These are phyloP conservation scores for Tetramorium simillimum DNA, from an alignment of 1,140 invertebrate genomes.

Conservation along the genomic window DNA sequence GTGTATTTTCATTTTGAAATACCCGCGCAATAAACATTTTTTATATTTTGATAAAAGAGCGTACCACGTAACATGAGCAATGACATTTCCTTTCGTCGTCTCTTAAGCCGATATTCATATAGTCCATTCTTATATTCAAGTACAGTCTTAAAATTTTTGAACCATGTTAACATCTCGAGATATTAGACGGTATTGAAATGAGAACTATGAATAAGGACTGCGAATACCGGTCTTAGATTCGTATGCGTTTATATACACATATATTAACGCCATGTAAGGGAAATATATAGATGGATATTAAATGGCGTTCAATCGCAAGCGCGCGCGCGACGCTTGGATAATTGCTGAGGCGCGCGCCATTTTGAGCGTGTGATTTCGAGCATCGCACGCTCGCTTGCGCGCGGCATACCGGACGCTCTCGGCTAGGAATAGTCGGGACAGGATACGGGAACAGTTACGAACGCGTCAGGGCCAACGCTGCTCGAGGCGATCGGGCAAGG, in stretches of 20 bases:
- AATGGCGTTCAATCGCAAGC: neutral
- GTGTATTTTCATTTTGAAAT: neutral
- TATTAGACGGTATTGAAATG: no score
- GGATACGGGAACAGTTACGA: conserved; percentile 80
- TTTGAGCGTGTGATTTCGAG: conserved; percentile 30
- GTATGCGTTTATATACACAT: no score
- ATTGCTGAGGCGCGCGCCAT: conserved; percentile 11
- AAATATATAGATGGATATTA: neutral
- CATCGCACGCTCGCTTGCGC: conserved; percentile 1
- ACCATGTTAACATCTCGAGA: no score
- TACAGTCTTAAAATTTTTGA: no score
- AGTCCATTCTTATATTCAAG: no score
- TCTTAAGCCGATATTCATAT: no score
- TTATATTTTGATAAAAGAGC: neutral
- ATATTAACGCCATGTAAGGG: neutral
- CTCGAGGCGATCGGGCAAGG: conserved; percentile 81
- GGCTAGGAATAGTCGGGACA: conserved; percentile 78
- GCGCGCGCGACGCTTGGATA: neutral
- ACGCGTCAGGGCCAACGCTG: conserved; percentile 72
- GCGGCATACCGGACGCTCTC: conserved; percentile 44
- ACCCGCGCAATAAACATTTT: neutral
- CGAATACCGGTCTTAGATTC: neutral
- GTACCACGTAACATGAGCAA: no score
- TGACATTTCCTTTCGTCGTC: no score
- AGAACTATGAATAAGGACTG: no score